A percentile compares a stretch with the other conserved stretches of the same genome.
phyloP scores from a whole-genome alignment of 2,888 invertebrate genomes.

The Ophion ellenae region DNA sequence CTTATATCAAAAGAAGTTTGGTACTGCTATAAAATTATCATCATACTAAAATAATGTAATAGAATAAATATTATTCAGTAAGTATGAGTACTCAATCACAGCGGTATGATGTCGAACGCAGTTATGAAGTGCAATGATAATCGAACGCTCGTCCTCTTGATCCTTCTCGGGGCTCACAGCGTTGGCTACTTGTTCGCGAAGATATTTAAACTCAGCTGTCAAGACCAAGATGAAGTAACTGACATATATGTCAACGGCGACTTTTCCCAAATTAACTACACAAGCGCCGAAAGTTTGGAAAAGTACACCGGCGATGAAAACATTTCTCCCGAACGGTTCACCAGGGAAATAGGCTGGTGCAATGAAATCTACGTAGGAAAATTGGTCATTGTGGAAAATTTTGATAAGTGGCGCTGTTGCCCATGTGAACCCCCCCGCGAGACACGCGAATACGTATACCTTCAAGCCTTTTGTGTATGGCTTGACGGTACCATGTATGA shows the following conservation, averaged over 20 bases:
- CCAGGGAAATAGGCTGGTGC: conserved; percentile 68
- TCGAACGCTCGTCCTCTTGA: not conserved
- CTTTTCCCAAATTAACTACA: conserved; percentile 65
- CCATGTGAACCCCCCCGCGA: conserved; percentile 61
- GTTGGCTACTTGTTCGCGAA: conserved; percentile 54
- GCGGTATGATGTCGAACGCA: conserved; percentile 49
- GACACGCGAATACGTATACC: conserved; percentile 62
- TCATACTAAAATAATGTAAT: not conserved
- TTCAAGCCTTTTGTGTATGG: conserved; percentile 64
- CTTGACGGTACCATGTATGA: conserved; percentile 43
- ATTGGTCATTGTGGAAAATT: conserved; percentile 58
- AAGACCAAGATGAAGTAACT: conserved; percentile 69
- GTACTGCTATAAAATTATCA: not conserved
- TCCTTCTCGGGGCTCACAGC: conserved; percentile 52
- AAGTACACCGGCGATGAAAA: conserved; percentile 60
- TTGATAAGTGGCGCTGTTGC: conserved; percentile 52
- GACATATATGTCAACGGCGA: conserved; percentile 70
- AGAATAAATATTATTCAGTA: not conserved
- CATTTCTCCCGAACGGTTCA: conserved; percentile 47
- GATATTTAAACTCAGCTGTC: conserved; percentile 71
- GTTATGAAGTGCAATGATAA: conserved; percentile 13
- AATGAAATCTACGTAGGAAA: conserved; percentile 68
- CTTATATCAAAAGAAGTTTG: no score
- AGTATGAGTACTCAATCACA: conserved; percentile 40
- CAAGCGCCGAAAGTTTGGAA: conserved; percentile 56